These are phyloP conservation scores for Polypedilum pembai DNA, from an alignment of 1,140 invertebrate genomes.

Conservation along the genomic window DNA sequence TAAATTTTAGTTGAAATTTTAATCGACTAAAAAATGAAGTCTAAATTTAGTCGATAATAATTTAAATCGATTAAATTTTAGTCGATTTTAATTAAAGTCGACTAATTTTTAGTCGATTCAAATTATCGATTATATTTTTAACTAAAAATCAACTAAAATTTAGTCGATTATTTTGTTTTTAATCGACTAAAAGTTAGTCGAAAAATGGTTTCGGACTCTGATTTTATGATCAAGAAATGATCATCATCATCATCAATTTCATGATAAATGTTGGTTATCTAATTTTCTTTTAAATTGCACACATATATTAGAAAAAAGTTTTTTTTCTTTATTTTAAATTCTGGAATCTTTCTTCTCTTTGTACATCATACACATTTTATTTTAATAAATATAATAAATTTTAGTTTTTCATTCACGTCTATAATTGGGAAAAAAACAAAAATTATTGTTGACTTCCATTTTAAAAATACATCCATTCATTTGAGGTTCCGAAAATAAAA, in stretches of 20 bases:
- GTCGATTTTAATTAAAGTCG: too few species aligned
- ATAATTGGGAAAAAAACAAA: background rate
- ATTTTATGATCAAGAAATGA: background rate
- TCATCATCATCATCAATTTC: background rate
- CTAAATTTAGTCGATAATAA: too few species aligned
- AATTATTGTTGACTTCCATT: background rate
- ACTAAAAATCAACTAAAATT: too few species aligned
- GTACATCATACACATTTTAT: background rate
- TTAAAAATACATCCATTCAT: background rate
- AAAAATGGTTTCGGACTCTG: too few species aligned
- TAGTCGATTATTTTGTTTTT: too few species aligned
- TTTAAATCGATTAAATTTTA: too few species aligned
- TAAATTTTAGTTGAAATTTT: too few species aligned
- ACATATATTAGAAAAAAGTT: background rate
- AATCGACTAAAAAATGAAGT: too few species aligned
- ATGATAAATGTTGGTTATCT: background rate
- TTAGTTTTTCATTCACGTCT: slow-evolving; percentile 11
- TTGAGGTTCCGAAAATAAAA: too few species aligned
- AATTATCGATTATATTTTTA: too few species aligned
- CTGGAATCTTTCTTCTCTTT: background rate
- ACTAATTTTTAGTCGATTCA: too few species aligned
- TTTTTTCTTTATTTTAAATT: background rate
- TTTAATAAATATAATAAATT: background rate
- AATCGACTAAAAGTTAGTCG: too few species aligned
- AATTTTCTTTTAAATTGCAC: slow-evolving; percentile 13